A percentile compares a stretch with the other conserved stretches of the same genome.
Conservation (phyloP, 2,888 invertebrate genomes). For the Caenorhabditis wallacei region DNA sequence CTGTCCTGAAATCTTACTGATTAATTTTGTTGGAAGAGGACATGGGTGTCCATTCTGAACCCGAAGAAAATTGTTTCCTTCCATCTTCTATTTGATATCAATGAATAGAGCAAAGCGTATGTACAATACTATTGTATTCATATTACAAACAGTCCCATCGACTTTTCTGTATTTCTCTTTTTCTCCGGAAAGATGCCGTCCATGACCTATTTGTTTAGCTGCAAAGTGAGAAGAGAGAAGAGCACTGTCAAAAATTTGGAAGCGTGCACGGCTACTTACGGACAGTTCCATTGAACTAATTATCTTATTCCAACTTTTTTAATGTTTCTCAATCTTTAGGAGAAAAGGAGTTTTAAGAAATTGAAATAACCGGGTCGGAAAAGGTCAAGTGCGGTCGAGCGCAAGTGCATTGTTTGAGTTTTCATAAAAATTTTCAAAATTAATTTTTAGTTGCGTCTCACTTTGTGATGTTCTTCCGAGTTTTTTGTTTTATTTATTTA, state of each 20-base stretch:
- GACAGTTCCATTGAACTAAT: conserved; percentile 14
- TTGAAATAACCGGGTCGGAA: background rate
- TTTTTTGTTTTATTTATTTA: background rate
- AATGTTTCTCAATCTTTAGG: background rate
- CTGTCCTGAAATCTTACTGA: too few species aligned
- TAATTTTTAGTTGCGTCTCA: background rate
- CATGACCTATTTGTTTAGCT: conserved; percentile 63
- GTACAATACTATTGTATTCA: conserved; percentile 49
- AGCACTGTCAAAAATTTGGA: conserved; percentile 35
- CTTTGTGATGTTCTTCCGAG: background rate
- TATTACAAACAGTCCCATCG: conserved; percentile 52
- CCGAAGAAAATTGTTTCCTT: background rate
- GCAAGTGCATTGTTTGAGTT: background rate
- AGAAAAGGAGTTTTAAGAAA: background rate
- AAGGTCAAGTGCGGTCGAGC: conserved; percentile 22
- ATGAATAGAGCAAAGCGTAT: conserved; percentile 39
- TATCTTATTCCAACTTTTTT: background rate
- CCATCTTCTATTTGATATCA: conserved; percentile 44
- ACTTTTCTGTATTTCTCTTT: conserved; percentile 18
- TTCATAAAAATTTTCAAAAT: background rate
- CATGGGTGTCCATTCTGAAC: background rate
- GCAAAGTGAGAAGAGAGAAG: conserved; percentile 39
- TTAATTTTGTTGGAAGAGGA: background rate
- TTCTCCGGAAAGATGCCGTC: conserved; percentile 50
- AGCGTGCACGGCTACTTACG: conserved; percentile 51